A percentile compares a stretch with the other conserved stretches of the same genome.
Evolutionary conservation across 2,888 invertebrate genomes (phyloP).

Genomic region (Cantharis rustica): DNA sequence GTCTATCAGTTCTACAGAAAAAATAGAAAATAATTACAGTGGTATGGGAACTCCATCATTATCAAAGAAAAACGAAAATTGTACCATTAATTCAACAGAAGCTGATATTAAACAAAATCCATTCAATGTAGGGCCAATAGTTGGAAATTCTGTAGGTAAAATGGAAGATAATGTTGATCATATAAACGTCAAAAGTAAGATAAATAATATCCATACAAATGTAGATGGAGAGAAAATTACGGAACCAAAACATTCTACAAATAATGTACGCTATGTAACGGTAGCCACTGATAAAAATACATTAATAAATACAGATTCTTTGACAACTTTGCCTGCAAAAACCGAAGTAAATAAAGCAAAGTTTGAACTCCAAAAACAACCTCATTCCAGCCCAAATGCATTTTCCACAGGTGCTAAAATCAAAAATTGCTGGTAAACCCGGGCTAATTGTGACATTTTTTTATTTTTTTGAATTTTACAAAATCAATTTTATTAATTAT

Average conservation of each 20-base stretch:
- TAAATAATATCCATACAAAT: background rate
- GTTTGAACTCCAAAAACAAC: background rate
- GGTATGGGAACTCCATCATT: conserved; percentile 46
- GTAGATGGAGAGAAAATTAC: background rate
- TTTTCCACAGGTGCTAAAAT: background rate
- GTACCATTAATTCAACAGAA: conserved; percentile 60
- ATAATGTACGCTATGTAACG: background rate
- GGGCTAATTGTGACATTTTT: no score
- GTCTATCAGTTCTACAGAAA: conserved; percentile 41
- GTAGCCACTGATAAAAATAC: background rate
- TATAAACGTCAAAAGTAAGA: background rate
- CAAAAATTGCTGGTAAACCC: no score
- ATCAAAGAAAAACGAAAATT: conserved; percentile 60
- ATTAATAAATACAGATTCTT: background rate
- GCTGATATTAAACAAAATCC: conserved; percentile 54
- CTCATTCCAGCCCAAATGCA: background rate
- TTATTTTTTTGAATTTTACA: no score
- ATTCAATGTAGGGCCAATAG: conserved; percentile 59
- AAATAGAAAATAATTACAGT: conserved; percentile 49
- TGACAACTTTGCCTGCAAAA: background rate
- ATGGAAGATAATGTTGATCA: conserved; percentile 45
- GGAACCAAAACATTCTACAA: background rate
- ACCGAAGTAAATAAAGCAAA: background rate
- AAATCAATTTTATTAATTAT: no score
- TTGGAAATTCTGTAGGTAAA: conserved; percentile 59